Evolutionary conservation across 2,888 invertebrate genomes (phyloP).

Genomic region (Tetranychus truncatus): DNA sequence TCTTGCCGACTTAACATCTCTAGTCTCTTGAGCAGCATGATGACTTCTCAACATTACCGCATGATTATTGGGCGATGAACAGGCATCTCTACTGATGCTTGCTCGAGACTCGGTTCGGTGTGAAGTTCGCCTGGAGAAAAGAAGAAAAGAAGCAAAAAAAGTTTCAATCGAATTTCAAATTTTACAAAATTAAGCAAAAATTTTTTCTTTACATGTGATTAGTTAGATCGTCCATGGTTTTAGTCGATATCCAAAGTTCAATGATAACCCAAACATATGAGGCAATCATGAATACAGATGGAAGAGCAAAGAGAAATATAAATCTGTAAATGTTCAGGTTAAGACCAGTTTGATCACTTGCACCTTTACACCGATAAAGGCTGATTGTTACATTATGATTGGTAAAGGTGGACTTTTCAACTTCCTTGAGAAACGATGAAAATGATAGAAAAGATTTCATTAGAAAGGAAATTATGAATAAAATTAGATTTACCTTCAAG

Average conservation of each 20-base stretch:
- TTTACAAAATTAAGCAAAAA: background rate
- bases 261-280: constrained; percentile 34
- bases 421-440: constrained; percentile 26
- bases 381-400: constrained; percentile 31
- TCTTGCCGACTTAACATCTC: constrained; percentile 30
- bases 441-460: constrained; percentile 4
- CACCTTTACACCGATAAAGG: constrained; percentile 32
- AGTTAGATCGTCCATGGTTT: constrained; percentile 30
- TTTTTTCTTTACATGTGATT: constrained; percentile 1
- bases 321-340: constrained; percentile 32
- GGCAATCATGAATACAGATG: constrained; percentile 33
- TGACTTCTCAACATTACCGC: constrained; percentile 14
- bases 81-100: constrained; percentile 11
- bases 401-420: constrained; percentile 29
- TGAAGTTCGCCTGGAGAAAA: background rate
- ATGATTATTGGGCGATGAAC: constrained; percentile 2
- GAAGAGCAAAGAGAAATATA: constrained; percentile 32
- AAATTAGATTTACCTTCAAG: constrained; percentile 33
- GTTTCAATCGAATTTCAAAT: background rate
- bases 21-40: constrained; percentile 12
- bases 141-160: background rate
- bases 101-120: constrained; percentile 12
- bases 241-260: constrained; percentile 34
- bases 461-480: background rate
- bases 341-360: constrained; percentile 23